Conservation (phyloP, 2,888 invertebrate species). For the Platypus cylindrus region DNA sequence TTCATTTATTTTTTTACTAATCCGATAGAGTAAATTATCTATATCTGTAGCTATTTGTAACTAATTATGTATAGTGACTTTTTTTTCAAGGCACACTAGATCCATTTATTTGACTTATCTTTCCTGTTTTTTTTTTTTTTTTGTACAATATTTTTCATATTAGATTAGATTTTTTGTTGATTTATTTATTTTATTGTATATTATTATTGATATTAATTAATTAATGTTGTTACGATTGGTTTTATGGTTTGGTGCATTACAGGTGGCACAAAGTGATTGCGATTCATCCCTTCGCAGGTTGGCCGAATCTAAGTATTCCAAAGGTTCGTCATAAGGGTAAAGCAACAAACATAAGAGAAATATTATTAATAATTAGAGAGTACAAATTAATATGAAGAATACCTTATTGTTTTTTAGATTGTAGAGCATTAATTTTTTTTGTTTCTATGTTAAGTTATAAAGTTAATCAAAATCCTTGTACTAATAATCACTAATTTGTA, state of each 20-base stretch:
- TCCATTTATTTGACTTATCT: too few species aligned
- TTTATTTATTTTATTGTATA: constrained; percentile 2
- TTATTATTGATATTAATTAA: not conserved
- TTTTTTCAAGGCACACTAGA: too few species aligned
- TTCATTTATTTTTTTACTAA: too few species aligned
- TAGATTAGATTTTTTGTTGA: too few species aligned
- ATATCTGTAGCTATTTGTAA: too few species aligned
- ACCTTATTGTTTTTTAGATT: constrained; percentile 9
- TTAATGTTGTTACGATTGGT: constrained; percentile 11
- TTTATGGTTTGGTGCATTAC: constrained; percentile 36
- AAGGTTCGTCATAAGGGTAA: constrained; percentile 27
- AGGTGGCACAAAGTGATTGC: constrained; percentile 35
- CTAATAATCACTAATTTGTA: too few species aligned
- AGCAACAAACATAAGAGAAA: constrained; percentile 15
- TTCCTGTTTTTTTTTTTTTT: too few species aligned
- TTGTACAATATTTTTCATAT: too few species aligned
- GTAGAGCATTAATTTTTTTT: constrained; percentile 5
- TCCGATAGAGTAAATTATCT: too few species aligned
- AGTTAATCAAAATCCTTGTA: constrained; percentile 1
- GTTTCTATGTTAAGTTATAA: too few species aligned
- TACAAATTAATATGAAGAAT: constrained; percentile 12
- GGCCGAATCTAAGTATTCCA: constrained; percentile 38
- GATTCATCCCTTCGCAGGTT: constrained; percentile 34
- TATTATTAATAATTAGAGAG: too few species aligned
- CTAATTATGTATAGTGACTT: too few species aligned